Evolutionary conservation across 2,113 vertebrate species (phyloP).

Genomic region (Geococcyx californianus): DNA sequence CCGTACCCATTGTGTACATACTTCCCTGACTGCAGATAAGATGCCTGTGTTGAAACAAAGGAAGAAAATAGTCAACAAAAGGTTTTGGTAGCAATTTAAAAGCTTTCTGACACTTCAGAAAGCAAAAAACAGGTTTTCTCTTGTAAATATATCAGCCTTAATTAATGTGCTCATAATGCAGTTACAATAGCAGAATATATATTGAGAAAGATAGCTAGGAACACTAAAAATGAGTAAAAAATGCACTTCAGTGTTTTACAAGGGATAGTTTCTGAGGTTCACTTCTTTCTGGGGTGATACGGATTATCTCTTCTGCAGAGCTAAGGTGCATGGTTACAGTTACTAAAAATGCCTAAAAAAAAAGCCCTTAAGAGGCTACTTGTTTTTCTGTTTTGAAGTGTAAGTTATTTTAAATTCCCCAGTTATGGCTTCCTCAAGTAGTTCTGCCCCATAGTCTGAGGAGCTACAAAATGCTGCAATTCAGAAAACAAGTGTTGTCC

Average conservation of each 20-base stretch:
- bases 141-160: neutral
- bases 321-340: rapidly evolving
- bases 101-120: neutral
- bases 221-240: neutral
- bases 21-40: rapidly evolving
- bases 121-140: neutral
- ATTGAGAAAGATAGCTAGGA: neutral
- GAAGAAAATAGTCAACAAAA: neutral
- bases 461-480: neutral
- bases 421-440: neutral
- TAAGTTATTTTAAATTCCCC: neutral
- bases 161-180: neutral
- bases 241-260: neutral
- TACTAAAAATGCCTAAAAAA: too few species aligned
- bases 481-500: neutral
- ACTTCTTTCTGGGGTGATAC: neutral
- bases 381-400: neutral
- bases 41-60: neutral
- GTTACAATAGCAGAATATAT: neutral
- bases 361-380: neutral
- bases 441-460: neutral
- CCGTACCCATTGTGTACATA: rapidly evolving
- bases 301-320: neutral
- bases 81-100: neutral
- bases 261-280: neutral